These are phyloP conservation scores for Hapalemur alaotrensis DNA, from an alignment of 2,797 vertebrate genomes.

Conservation along the genomic window DNA sequence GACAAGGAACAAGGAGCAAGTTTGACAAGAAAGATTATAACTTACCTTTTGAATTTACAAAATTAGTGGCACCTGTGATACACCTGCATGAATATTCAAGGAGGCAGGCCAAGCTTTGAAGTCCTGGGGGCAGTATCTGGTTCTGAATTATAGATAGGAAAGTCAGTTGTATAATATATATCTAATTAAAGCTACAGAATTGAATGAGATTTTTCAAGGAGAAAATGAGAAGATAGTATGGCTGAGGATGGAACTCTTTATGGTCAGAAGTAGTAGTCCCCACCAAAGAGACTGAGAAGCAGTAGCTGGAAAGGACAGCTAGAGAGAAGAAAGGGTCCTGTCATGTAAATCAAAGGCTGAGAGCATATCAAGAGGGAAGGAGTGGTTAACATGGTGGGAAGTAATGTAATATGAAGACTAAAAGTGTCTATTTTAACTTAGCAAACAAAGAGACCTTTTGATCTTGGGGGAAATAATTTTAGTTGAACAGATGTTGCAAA, in stretches of 20 bases:
- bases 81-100: background rate
- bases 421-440: background rate
- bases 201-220: background rate
- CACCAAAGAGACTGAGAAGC: background rate
- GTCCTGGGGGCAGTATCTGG: background rate
- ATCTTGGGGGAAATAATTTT: background rate
- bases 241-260: background rate
- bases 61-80: background rate
- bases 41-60: background rate
- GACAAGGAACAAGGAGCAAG: background rate
- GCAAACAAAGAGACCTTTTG: background rate
- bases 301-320: background rate
- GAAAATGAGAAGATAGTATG: background rate
- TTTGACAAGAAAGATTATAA: background rate
- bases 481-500: background rate
- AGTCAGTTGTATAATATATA: background rate
- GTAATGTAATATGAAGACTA: background rate
- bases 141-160: background rate
- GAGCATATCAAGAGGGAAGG: background rate
- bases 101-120: background rate
- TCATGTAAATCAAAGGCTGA: background rate
- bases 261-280: background rate
- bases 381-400: background rate
- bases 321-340: background rate
- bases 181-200: background rate